phyloP scores from a whole-genome alignment of 2,888 invertebrate species.

The Ectropis crepuscularia region DNA sequence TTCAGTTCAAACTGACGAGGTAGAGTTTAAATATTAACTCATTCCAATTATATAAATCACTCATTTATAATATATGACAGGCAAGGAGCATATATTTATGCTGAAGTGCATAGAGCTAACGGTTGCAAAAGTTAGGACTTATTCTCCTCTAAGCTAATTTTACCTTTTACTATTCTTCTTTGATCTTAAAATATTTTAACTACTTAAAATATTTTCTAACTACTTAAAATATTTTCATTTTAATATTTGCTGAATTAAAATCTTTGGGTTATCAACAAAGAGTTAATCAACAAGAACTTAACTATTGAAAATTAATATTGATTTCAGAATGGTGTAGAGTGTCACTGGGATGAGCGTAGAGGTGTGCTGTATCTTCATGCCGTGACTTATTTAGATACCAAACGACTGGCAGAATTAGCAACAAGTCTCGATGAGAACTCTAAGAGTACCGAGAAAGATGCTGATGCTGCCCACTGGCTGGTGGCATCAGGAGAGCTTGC shows the following conservation, averaged over 20 bases:
- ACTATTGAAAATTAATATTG: background rate
- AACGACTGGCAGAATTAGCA: conserved; percentile 62
- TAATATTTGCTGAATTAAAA: too few relatives aligned
- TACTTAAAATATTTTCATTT: too few relatives aligned
- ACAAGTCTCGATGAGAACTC: conserved; percentile 63
- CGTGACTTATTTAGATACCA: conserved; percentile 75
- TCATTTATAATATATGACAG: too few relatives aligned
- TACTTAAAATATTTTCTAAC: too few relatives aligned
- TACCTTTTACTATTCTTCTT: too few relatives aligned
- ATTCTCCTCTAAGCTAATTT: too few relatives aligned
- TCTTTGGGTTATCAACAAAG: too few relatives aligned
- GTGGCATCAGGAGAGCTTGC: conserved; percentile 83
- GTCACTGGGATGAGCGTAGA: conserved; percentile 83
- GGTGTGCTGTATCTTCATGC: conserved; percentile 83
- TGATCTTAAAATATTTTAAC: too few relatives aligned
- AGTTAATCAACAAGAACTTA: background rate
- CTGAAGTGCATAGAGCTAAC: too few relatives aligned
- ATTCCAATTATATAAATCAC: background rate
- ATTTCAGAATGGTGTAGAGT: conserved; percentile 83
- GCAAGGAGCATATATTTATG: too few relatives aligned
- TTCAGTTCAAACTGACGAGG: conserved; percentile 73
- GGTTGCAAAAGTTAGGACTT: too few relatives aligned
- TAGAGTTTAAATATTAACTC: conserved; percentile 43
- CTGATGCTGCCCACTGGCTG: conserved; percentile 85
- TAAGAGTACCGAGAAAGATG: conserved; percentile 70